Base-by-base conservation (phyloP, 1,140 invertebrate genomes). In the Bombus balteatus region DNA sequence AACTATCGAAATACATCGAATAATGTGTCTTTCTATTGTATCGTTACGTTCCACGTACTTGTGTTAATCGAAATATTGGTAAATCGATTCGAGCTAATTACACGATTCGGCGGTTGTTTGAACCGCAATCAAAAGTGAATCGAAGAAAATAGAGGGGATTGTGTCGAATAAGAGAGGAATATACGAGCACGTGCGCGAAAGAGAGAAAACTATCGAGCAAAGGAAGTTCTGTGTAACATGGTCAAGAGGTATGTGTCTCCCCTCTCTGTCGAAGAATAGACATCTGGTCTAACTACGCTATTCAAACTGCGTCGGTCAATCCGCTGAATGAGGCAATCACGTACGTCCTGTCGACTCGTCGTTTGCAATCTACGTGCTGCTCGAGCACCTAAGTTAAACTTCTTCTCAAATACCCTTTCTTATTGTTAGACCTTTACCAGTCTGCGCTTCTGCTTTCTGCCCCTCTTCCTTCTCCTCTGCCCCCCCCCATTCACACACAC, bases 281-380 rank as follows among this genome's bases (percentile, higher is more conserved):
- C 88, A 87, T 91, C 88, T 89, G 77, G 70, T 91, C 68, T 94
- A 93, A 94, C 92, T 92, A 92, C 92, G 93, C 93, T 93, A 94
- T 94, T 95, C 93, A 95, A 92, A 94, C 92, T 90, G 93, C 93
- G 92, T 92, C 94, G 93, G 94, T 85, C 83, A 72, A 85, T 94
- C 92, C 93, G 92, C 91, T 93, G 92, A 94, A 94, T 94, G 93
- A 94, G 92, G 92, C 94, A 95, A 95, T 95, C 94, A 93, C 92
- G 94, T 91, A 94, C 94, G 94, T 95, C 94, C 94, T 94, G 93
- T 94, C 89, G 91, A 88, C 88, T 82, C 83, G 78, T 70, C 83
- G 88, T 81, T 83, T 77, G 47, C 86, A 53, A 87, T 81, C 80
- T 87, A 73, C 68, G 75, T 78, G 13, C 28, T 59, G 39, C 4